A percentile compares a stretch with the other conserved stretches of the same genome.
Evolutionary conservation across 2,888 invertebrate genomes (phyloP).

Genomic region (Ferrisia virgata): DNA sequence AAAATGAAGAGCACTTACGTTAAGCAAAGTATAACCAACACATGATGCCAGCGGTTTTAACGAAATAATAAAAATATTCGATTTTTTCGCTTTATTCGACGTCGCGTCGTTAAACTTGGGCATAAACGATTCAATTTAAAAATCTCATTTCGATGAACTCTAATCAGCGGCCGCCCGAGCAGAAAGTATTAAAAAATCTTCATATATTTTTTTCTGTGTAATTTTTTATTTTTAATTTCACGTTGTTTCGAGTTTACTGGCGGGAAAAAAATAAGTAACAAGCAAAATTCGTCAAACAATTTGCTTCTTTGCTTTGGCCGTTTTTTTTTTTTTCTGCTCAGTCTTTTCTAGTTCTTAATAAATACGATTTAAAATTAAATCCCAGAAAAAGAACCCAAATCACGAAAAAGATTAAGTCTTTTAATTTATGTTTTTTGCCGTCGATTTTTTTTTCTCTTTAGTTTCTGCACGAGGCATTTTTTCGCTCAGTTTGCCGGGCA

Average conservation of each 20-base stretch:
- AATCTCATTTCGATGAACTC: slow-evolving; percentile 7
- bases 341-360: not conserved
- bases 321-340: not conserved
- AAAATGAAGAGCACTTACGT: not conserved
- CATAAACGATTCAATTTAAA: slow-evolving; percentile 5
- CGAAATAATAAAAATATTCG: not conserved
- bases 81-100: not conserved
- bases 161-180: not conserved
- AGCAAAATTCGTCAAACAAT: slow-evolving; percentile 1
- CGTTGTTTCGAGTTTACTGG: not conserved
- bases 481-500: not conserved
- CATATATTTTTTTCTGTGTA: not conserved
- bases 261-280: not conserved
- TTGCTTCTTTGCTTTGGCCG: not conserved
- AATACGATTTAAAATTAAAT: slow-evolving; percentile 16
- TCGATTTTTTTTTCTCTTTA: not conserved
- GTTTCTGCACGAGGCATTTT: not conserved
- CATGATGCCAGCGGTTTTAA: not conserved
- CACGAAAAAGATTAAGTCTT: slow-evolving; percentile 25
- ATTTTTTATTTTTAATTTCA: not conserved
- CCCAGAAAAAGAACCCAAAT: slow-evolving; percentile 5
- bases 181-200: not conserved
- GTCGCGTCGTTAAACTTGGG: not conserved
- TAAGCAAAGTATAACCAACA: not conserved
- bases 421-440: not conserved